Conservation (phyloP, 2,113 vertebrate genomes). For the Corythornis madagascariensis region DNA sequence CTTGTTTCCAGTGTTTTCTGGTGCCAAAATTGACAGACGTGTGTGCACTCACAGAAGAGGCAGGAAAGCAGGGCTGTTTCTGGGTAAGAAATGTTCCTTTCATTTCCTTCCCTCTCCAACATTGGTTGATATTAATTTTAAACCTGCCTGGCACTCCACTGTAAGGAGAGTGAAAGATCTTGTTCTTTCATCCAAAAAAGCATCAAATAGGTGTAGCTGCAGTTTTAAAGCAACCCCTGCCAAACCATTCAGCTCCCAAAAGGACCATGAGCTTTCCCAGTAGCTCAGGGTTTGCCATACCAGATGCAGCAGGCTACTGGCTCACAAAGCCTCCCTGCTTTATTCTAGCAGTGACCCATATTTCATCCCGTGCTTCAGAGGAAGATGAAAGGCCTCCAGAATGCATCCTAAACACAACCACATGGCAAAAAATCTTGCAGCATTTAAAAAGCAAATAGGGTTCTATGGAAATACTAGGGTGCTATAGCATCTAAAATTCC, state of each 20-base stretch:
- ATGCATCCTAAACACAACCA: conserved; percentile 43
- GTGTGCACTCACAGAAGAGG: conserved; percentile 14
- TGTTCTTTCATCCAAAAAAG: conserved; percentile 35
- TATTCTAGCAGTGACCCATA: neutral
- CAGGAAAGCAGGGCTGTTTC: conserved; percentile 49
- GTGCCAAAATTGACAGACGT: conserved; percentile 53
- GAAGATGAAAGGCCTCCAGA: conserved; percentile 52
- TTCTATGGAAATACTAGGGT: neutral
- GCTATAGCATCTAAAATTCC: neutral
- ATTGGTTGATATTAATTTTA: conserved; percentile 36
- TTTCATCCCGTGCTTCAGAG: conserved; percentile 18
- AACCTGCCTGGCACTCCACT: conserved; percentile 14
- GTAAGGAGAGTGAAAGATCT: conserved; percentile 3
- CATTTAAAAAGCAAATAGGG: conserved; percentile 2
- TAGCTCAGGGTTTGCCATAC: neutral
- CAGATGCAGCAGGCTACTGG: neutral
- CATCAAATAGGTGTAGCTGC: conserved; percentile 3
- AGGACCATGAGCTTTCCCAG: neutral
- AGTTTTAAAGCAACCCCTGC: neutral
- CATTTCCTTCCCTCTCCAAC: conserved; percentile 49
- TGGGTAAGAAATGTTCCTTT: conserved; percentile 57
- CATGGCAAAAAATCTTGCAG: conserved; percentile 16
- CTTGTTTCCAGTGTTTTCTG: conserved; percentile 42
- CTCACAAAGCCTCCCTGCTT: neutral
- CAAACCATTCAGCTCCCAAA: conserved; percentile 16